Percentiles rank a stretch among this genome's conserved stretches.
Evolutionary conservation across 2,797 vertebrate genomes (phyloP).

Genomic region (Phrynocephalus forsythii): DNA sequence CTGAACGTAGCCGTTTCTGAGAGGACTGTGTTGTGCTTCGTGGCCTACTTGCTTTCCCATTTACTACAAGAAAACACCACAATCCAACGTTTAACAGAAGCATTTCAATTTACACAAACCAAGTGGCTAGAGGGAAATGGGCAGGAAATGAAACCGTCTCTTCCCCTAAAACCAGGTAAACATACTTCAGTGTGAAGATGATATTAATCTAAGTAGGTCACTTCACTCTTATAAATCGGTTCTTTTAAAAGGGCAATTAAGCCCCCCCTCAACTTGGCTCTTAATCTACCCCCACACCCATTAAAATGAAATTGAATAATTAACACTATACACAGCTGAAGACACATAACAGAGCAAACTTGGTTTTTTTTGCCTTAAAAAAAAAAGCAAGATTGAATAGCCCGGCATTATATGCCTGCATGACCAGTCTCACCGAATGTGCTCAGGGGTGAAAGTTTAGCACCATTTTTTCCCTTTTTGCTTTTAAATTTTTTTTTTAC

Average conservation of each 20-base stretch:
- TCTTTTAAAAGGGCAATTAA: slow-evolving; percentile 77
- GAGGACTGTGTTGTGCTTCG: slow-evolving; percentile 54
- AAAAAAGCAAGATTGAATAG: slow-evolving; percentile 72
- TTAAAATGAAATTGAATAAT: slow-evolving; percentile 72
- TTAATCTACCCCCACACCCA: slow-evolving; percentile 63
- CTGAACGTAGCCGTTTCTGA: slow-evolving; percentile 51
- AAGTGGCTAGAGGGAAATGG: slow-evolving; percentile 64
- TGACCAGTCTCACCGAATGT: slow-evolving; percentile 83
- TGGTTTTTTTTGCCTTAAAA: slow-evolving; percentile 48
- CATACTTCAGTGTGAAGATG: slow-evolving; percentile 64
- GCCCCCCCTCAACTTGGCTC: slow-evolving; percentile 42
- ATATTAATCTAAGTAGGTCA: slow-evolving; percentile 62
- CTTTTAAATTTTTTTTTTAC: slow-evolving; percentile 66
- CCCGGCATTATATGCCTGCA: slow-evolving; percentile 80
- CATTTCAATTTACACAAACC: slow-evolving; percentile 60
- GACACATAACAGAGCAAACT: slow-evolving; percentile 78
- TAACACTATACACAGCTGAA: slow-evolving; percentile 75
- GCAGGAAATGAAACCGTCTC: slow-evolving; percentile 68
- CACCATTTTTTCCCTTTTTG: slow-evolving; percentile 80
- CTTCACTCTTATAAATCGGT: slow-evolving; percentile 71
- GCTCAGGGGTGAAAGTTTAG: slow-evolving; percentile 83
- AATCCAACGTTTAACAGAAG: slow-evolving; percentile 65
- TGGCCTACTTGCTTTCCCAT: slow-evolving; percentile 61
- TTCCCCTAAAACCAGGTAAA: slow-evolving; percentile 67
- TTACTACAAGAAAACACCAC: slow-evolving; percentile 68